phyloP scores from a whole-genome alignment of 2,797 vertebrate genomes.

The Danio choprae region DNA sequence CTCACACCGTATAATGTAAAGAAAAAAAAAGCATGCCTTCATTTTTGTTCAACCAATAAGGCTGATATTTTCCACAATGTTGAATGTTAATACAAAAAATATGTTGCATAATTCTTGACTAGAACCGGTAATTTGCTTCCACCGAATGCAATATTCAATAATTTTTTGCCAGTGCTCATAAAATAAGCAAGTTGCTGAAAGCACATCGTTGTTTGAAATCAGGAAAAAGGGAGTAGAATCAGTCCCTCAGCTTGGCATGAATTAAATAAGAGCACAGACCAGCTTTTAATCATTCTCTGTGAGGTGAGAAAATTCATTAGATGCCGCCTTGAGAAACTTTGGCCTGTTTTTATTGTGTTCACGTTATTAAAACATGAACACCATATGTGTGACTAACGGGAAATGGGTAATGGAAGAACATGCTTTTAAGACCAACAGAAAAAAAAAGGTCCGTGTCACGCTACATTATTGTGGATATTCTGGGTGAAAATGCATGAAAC shows the following conservation, averaged over 20 bases:
- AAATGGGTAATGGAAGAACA: not conserved
- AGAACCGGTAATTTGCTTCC: slow-evolving; percentile 64
- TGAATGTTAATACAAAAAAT: slow-evolving; percentile 53
- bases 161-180: slow-evolving; percentile 70
- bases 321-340: slow-evolving; percentile 71
- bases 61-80: slow-evolving; percentile 60
- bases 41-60: slow-evolving; percentile 56
- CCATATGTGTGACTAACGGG: slow-evolving; percentile 25
- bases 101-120: slow-evolving; percentile 39
- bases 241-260: slow-evolving; percentile 67
- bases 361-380: slow-evolving; percentile 54
- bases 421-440: not conserved
- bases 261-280: slow-evolving; percentile 76
- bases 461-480: not conserved
- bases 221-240: slow-evolving; percentile 68
- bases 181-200: slow-evolving; percentile 66
- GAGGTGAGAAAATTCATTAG: slow-evolving; percentile 71
- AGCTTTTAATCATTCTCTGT: slow-evolving; percentile 72
- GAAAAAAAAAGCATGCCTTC: slow-evolving; percentile 61
- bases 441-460: slow-evolving; percentile 5
- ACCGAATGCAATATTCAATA: slow-evolving; percentile 65
- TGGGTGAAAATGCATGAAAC: slow-evolving; percentile 2
- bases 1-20: slow-evolving; percentile 55
- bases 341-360: slow-evolving; percentile 70
- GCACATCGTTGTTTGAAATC: slow-evolving; percentile 65